These are phyloP conservation scores for Eulemur rufifrons DNA, from an alignment of 2,113 vertebrate species.

Conservation along the genomic window DNA sequence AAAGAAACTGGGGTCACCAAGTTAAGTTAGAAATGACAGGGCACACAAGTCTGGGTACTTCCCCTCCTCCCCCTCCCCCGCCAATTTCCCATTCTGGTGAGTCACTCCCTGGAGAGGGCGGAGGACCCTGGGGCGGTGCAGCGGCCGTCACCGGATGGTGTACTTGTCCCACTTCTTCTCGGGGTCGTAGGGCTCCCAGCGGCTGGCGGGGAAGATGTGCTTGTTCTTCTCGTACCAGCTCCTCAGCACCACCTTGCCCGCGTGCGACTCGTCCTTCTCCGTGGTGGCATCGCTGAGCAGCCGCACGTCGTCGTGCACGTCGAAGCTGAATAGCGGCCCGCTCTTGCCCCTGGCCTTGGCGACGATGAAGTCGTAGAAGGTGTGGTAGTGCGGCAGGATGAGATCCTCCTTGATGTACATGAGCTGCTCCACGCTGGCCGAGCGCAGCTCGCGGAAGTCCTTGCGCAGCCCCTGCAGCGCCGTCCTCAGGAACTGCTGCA, in stretches of 20 bases:
- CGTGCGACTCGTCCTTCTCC: constrained; percentile 94
- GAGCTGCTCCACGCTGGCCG: constrained; percentile 58
- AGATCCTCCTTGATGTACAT: constrained; percentile 68
- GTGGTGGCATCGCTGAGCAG: constrained; percentile 92
- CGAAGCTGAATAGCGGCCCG: constrained; percentile 92
- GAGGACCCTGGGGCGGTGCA: rapidly evolving
- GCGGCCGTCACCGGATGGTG: constrained; percentile 80
- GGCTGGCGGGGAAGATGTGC: constrained; percentile 95
- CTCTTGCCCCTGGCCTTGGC: constrained; percentile 94
- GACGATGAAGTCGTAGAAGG: constrained; percentile 94
- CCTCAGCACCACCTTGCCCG: constrained; percentile 85
- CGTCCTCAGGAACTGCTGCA: constrained; percentile 59
- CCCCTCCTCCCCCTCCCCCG: no score
- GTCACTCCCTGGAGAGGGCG: rapidly evolving
- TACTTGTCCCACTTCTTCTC: constrained; percentile 96
- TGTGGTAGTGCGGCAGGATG: constrained; percentile 85
- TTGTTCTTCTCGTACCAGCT: constrained; percentile 94
- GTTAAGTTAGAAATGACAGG: not conserved
- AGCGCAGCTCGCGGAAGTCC: constrained; percentile 62
- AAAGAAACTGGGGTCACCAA: not conserved
- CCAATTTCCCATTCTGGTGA: rapidly evolving
- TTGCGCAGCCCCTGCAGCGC: constrained; percentile 45
- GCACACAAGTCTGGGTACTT: not conserved
- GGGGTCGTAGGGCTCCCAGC: constrained; percentile 94
- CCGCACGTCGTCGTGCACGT: constrained; percentile 92